Conservation (phyloP, 2,113 vertebrate genomes). For the Scartelaos histophorus region DNA sequence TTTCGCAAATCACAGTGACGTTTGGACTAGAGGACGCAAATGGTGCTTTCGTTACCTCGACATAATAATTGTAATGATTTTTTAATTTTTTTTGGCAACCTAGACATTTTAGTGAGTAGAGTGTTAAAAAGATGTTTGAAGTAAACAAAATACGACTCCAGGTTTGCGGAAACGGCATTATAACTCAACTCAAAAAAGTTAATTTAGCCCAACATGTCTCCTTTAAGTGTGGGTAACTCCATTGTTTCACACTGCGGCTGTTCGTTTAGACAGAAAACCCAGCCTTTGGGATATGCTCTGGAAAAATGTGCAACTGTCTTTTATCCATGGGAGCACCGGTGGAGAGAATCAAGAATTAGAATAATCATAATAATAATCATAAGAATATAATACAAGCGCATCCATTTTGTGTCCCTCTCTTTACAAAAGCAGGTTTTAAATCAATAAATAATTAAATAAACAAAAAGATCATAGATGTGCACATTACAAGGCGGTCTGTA, state of each 20-base stretch:
- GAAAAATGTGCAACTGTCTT: constrained; percentile 78
- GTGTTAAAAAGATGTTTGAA: too few relatives aligned
- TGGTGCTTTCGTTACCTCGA: too few relatives aligned
- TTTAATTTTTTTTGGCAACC: too few relatives aligned
- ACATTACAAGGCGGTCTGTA: constrained; percentile 77
- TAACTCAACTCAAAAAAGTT: background rate
- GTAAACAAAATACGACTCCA: background rate
- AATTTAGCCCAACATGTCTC: background rate
- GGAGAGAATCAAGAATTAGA: constrained; percentile 65
- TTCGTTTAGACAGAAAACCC: constrained; percentile 71
- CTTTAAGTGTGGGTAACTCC: constrained; percentile 35
- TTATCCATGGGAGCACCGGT: constrained; percentile 75
- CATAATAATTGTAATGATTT: too few relatives aligned
- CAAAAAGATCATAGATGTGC: constrained; percentile 74
- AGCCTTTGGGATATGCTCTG: constrained; percentile 76
- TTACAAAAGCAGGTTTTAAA: constrained; percentile 73
- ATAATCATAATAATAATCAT: constrained; percentile 36
- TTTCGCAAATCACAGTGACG: too few relatives aligned
- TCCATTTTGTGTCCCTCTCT: constrained; percentile 70
- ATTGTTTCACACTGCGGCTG: constrained; percentile 52
- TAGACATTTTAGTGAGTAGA: background rate
- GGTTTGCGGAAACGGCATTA: background rate
- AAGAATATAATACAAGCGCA: constrained; percentile 70
- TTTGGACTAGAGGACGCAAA: too few relatives aligned
- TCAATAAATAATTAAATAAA: constrained; percentile 54